Evolutionary conservation across 2,797 vertebrate genomes (phyloP), one percentile per base, ranked within the genome.

Genomic region (Pitangus sulphuratus): DNA sequence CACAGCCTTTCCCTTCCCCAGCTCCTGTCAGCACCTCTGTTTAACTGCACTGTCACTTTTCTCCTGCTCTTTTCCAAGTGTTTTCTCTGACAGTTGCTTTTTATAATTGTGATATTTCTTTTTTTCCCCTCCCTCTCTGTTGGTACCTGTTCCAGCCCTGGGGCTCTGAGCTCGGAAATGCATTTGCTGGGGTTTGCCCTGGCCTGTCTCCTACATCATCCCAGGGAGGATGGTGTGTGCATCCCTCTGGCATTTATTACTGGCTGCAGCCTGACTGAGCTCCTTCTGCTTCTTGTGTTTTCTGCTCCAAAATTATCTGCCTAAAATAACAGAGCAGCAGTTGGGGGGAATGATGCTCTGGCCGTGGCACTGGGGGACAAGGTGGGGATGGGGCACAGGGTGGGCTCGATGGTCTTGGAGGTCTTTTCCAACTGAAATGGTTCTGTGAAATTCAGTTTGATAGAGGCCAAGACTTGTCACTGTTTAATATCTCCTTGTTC

Each of bases 71-170:
- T 95, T 40, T 75, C 51, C 77, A 45, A 70, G 79, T 12, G 80
- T 51, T 90, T 87, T 89, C 81, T 70, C 85, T 9, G 48, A 95
- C 93, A 88, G 95, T 93, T 97, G 86, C 95, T 93, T 83, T 95
- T 86, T 75, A 56, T 61, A 79, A 24, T 89, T 54, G 91, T 94
- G 95, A 87, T 51, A 3, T 51, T 51, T 51, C 18, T 51, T 30
- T 51, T 11, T 7, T 7, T 3, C 50, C 30, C 26, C 21, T 8
- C 13, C 39, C 78, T 80, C 79, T 93, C 96, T 98, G 98, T 96
- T 85, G 95, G 90, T 98, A 93, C 98, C 97, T 98, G 98, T 97
- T 97, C 77, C 30, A 86, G 96, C 97, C 98, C 98, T 92, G 4
- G 47, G 98, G 98, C 98, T 3, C 88, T 75, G 93, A 82, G 97